Evolutionary conservation across 2,888 invertebrate species (phyloP).

Genomic region (Seira ritae): DNA sequence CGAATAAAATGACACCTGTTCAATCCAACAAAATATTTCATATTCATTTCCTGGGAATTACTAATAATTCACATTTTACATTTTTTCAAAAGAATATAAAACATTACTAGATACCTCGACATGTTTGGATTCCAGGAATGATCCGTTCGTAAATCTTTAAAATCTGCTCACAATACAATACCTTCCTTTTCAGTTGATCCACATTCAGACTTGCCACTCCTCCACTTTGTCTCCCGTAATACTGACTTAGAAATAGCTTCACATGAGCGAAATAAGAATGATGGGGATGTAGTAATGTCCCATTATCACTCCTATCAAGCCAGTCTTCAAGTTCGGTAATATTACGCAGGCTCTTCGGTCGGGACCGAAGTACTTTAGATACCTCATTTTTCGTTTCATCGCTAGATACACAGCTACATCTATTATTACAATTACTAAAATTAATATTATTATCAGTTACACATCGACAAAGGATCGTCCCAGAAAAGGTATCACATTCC

Average conservation of each 20-base stretch:
- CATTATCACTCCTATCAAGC: slow-evolving; percentile 59
- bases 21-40: neutral
- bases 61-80: too few species aligned
- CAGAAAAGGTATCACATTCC: slow-evolving; percentile 57
- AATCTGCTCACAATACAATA: slow-evolving; percentile 51
- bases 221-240: slow-evolving; percentile 58
- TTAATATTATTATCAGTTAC: too few species aligned
- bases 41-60: too few species aligned
- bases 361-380: neutral
- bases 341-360: slow-evolving; percentile 33
- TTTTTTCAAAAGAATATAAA: neutral
- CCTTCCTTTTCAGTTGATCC: slow-evolving; percentile 58
- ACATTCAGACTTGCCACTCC: slow-evolving; percentile 5
- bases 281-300: slow-evolving; percentile 54
- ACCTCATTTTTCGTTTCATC: too few species aligned
- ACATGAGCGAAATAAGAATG: slow-evolving; percentile 67
- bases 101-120: slow-evolving; percentile 64
- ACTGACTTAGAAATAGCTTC: slow-evolving; percentile 65
- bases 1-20: slow-evolving; percentile 67
- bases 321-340: slow-evolving; percentile 57
- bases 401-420: too few species aligned
- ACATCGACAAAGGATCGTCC: slow-evolving; percentile 10
- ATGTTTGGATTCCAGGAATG: slow-evolving; percentile 61
- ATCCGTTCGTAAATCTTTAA: slow-evolving; percentile 49
- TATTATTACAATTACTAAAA: too few species aligned